Evolutionary conservation across 2,888 invertebrate genomes (phyloP).

Genomic region (Creontiades dilutus): DNA sequence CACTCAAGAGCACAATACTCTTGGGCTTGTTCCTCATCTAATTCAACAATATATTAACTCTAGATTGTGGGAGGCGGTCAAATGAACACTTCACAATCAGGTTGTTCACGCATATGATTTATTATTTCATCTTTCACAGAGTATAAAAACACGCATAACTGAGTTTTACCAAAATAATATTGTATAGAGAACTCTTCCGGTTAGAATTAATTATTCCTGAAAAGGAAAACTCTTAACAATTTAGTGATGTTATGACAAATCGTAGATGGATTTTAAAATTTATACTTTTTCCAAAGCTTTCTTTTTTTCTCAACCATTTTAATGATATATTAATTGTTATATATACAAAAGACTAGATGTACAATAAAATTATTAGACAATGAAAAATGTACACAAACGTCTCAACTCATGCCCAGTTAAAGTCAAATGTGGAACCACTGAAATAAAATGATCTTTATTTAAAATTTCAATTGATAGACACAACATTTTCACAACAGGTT

Average conservation of each 20-base stretch:
- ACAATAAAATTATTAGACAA: constrained; percentile 58
- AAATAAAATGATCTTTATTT: background rate
- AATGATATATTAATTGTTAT: constrained; percentile 37
- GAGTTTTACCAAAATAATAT: constrained; percentile 65
- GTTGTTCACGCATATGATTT: constrained; percentile 63
- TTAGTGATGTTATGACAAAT: constrained; percentile 58
- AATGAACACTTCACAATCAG: background rate
- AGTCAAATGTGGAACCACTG: background rate
- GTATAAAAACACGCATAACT: constrained; percentile 66
- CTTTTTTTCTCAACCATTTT: constrained; percentile 51
- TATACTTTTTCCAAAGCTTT: constrained; percentile 60
- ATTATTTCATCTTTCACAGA: constrained; percentile 63
- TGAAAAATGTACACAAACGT: constrained; percentile 46
- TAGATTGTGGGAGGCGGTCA: background rate
- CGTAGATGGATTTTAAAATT: constrained; percentile 51
- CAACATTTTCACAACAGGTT: background rate
- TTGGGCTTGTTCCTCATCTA: too few species aligned
- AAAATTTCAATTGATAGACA: background rate
- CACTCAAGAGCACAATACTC: too few species aligned
- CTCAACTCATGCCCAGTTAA: constrained; percentile 26
- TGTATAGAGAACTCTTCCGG: constrained; percentile 24
- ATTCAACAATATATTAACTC: too few species aligned
- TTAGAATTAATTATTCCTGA: constrained; percentile 60
- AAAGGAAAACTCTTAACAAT: constrained; percentile 48
- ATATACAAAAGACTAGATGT: constrained; percentile 70